A percentile compares a stretch with the other conserved stretches of the same genome.
phyloP scores from a whole-genome alignment of 2,113 vertebrate species.

The Neoarius graeffei region DNA sequence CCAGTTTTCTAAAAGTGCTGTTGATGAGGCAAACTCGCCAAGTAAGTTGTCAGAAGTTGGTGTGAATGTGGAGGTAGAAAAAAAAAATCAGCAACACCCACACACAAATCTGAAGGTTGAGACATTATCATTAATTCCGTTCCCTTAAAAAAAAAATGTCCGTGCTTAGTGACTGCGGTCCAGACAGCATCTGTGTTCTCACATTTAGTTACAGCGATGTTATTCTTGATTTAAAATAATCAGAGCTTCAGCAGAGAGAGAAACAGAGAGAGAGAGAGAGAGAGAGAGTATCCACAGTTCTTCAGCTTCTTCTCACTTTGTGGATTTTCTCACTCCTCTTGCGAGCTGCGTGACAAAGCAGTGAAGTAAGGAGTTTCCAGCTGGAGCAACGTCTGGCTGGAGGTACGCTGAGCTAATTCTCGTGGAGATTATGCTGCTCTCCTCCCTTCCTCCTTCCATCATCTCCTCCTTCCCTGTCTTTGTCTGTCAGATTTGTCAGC shows the following conservation, averaged over 20 bases:
- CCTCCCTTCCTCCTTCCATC: conserved; percentile 29
- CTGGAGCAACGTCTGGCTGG: conserved; percentile 56
- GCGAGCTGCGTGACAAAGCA: conserved; percentile 54
- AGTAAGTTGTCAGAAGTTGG: conserved; percentile 6
- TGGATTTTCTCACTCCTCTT: conserved; percentile 29
- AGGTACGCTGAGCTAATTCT: conserved; percentile 48
- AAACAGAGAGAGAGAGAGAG: background rate
- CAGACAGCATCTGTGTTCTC: conserved; percentile 47
- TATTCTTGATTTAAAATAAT: conserved; percentile 35
- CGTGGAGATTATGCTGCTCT: conserved; percentile 13
- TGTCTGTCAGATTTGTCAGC: conserved; percentile 44
- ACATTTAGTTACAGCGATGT: conserved; percentile 48
- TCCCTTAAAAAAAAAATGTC: background rate
- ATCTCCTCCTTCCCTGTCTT: conserved; percentile 12
- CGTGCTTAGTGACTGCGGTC: background rate
- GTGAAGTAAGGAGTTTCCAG: conserved; percentile 62
- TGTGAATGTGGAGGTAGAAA: conserved; percentile 11
- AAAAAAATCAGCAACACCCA: background rate
- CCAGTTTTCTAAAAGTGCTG: background rate
- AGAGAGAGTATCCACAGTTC: conserved; percentile 30
- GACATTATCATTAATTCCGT: background rate
- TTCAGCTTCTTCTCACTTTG: conserved; percentile 41
- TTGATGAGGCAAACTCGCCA: conserved; percentile 3
- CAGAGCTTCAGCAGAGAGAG: background rate
- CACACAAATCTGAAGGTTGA: background rate